Conservation (phyloP, 2,113 vertebrate genomes). For the Arothron firmamentum region DNA sequence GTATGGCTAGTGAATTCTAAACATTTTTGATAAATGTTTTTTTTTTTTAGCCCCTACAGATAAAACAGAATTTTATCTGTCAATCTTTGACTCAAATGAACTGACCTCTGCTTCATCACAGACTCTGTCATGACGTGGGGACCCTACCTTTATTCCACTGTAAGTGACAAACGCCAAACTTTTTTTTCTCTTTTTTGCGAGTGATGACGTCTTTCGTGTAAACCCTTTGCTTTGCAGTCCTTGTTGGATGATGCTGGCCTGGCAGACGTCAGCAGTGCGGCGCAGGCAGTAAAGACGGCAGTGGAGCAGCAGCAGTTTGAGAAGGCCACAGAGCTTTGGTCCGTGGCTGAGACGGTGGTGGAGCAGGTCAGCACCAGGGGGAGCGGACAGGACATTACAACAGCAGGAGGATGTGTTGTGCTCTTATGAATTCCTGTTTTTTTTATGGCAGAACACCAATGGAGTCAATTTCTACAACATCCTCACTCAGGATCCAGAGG, state of each 20-base stretch:
- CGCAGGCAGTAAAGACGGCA: slow-evolving; percentile 80
- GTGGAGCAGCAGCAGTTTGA: slow-evolving; percentile 74
- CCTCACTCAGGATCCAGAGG: slow-evolving; percentile 74
- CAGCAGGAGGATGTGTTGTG: neutral
- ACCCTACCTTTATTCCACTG: slow-evolving; percentile 90
- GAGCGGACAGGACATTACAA: neutral
- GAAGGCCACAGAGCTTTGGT: slow-evolving; percentile 87
- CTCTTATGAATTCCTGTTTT: neutral
- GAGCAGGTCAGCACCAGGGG: slow-evolving; percentile 77
- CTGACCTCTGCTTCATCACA: slow-evolving; percentile 56
- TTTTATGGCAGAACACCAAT: slow-evolving; percentile 84
- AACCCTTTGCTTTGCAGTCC: slow-evolving; percentile 72
- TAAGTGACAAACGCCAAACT: slow-evolving; percentile 71
- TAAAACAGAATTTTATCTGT: no score
- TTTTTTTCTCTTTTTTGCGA: neutral
- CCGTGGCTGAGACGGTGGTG: slow-evolving; percentile 76
- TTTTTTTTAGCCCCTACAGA: no score
- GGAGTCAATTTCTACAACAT: slow-evolving; percentile 98
- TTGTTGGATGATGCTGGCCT: slow-evolving; percentile 88
- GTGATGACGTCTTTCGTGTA: neutral
- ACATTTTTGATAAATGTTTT: no score
- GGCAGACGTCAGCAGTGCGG: slow-evolving; percentile 77
- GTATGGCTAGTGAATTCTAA: no score
- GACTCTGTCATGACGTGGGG: slow-evolving; percentile 96
- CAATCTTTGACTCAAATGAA: neutral